A percentile compares a stretch with the other conserved stretches of the same genome.
Conservation (phyloP, 1,140 invertebrate species). For the Penaeus indicus region DNA sequence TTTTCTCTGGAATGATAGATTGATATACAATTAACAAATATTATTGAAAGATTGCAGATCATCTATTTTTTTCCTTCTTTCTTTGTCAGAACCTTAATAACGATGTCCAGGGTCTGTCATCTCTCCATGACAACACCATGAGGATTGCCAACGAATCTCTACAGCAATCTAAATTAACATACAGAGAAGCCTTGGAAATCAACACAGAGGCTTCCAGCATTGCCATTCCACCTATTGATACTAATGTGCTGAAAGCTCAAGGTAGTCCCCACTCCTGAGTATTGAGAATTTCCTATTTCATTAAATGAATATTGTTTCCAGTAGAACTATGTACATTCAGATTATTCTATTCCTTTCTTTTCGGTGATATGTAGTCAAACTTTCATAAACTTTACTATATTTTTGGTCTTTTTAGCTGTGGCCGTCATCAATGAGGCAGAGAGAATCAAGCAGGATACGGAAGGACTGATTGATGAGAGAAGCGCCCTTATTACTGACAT, state of each 20-base stretch:
- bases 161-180: conserved; percentile 80
- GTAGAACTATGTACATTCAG: too few species aligned
- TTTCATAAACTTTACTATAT: neutral
- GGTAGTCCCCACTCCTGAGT: conserved; percentile 70
- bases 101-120: conserved; percentile 76
- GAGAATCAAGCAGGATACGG: conserved; percentile 78
- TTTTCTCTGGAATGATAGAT: neutral
- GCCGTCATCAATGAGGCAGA: conserved; percentile 70
- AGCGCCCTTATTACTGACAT: conserved; percentile 70
- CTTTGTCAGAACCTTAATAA: conserved; percentile 51
- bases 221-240: conserved; percentile 81
- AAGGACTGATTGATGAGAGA: conserved; percentile 77
- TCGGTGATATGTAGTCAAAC: neutral
- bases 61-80: conserved; percentile 8
- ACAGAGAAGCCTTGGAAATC: conserved; percentile 84
- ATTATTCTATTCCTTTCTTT: neutral
- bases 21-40: neutral
- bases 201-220: conserved; percentile 83
- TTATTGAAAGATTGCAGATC: neutral
- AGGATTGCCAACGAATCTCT: conserved; percentile 80
- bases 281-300: neutral
- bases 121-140: conserved; percentile 79
- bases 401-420: conserved; percentile 21
- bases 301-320: neutral
- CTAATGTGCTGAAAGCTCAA: conserved; percentile 78